Percentiles rank a stretch among this genome's conserved stretches.
Conservation (phyloP, 2,888 invertebrate species). For the Drosophila borealis region DNA sequence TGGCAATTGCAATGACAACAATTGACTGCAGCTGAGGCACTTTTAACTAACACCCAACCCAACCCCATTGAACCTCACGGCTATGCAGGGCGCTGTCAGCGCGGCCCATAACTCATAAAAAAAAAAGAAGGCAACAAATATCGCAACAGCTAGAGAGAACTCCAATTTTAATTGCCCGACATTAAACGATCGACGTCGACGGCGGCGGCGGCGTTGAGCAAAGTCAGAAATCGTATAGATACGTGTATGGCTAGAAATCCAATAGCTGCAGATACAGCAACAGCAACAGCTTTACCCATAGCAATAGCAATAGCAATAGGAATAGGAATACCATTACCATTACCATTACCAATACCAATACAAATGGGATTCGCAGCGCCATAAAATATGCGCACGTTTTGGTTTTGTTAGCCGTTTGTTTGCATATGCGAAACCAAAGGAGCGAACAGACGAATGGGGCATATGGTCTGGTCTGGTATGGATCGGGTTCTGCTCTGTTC, state of each 20-base stretch:
- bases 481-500: slow-evolving; percentile 28
- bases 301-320: slow-evolving; percentile 16
- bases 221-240: slow-evolving; percentile 37
- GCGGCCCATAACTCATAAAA: slow-evolving; percentile 70
- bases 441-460: slow-evolving; percentile 21
- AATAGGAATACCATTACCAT: slow-evolving; percentile 42
- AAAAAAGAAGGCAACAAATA: slow-evolving; percentile 36
- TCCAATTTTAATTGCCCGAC: slow-evolving; percentile 80
- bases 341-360: slow-evolving; percentile 43
- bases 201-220: slow-evolving; percentile 31
- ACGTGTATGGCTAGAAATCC: slow-evolving; percentile 8
- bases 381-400: slow-evolving; percentile 79
- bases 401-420: slow-evolving; percentile 76
- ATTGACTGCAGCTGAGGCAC: slow-evolving; percentile 48
- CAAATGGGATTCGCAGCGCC: slow-evolving; percentile 62
- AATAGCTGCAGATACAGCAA: slow-evolving; percentile 28
- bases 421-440: slow-evolving; percentile 65
- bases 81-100: slow-evolving; percentile 54
- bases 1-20: slow-evolving; percentile 45
- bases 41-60: slow-evolving; percentile 9
- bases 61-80: neutral
- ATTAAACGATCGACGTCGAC: slow-evolving; percentile 73
- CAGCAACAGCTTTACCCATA: slow-evolving; percentile 3
- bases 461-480: slow-evolving; percentile 35
- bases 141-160: slow-evolving; percentile 39